Evolutionary conservation across 2,113 vertebrate genomes (phyloP), one percentile per base, ranked within the genome.

Genomic region (Tragelaphus buxtoni): DNA sequence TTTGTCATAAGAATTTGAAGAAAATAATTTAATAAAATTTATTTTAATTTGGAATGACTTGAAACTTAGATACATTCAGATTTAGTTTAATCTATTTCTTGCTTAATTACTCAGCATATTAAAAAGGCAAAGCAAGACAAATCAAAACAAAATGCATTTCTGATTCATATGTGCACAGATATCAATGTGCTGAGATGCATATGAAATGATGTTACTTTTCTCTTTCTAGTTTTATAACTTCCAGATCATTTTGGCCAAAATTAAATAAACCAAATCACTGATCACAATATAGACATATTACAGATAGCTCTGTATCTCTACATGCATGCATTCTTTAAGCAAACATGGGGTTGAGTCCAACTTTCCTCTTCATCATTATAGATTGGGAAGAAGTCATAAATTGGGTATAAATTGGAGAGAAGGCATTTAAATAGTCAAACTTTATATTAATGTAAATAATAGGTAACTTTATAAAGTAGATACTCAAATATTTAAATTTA

Each of bases 401-500:
- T 13, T 80, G 77, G 18, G 14, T 47, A 69, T 82, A 89, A 89
- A 86, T 22, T 80, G n/a, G 22, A 24, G 17, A 69, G 11, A 82
- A 86, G 11, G 5, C 2, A 93, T 45, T 77, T 87, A 95, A 65
- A 22, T 77, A 87, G 79, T 55, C 87, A 80, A 92, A 65, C 20
- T 35, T 69, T 47, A 88, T 56, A 56, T 35, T 60, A 89, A 60
- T 60, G 53, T 26, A 81, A 94, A 56, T 49, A 69, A 30, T 80
- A 49, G 39, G 8, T 39, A 81, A 22, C 7, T 22, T 79, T 85
- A 47, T 47, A 95, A 47, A 49, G 39, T 58, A 47, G 42, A 35
- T 90, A 51, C 24, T 3, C 53, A 72, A 94, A 28, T 61, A 94
- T 60, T 90, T 90, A 83, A 42, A 93, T 77, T 96, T 94, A 90